phyloP scores from a whole-genome alignment of 2,113 vertebrate species.

The Thamnophis sirtalis region DNA sequence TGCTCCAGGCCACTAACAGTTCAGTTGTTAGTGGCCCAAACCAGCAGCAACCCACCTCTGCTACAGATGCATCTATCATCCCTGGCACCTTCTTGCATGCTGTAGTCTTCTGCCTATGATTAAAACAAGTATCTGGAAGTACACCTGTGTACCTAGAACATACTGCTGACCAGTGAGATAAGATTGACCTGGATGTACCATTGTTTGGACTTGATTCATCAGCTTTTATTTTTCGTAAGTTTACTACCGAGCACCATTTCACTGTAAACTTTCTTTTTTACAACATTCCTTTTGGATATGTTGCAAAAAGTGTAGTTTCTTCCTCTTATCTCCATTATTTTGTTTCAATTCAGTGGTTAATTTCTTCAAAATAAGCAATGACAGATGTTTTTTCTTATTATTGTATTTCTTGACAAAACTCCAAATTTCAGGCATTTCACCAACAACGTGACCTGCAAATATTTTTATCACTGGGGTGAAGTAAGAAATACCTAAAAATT shows the following conservation, averaged over 20 bases:
- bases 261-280: neutral
- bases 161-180: neutral
- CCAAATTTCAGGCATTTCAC: slow-evolving; percentile 27
- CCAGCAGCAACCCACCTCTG: neutral
- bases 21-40: too few relatives aligned
- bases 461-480: slow-evolving; percentile 45
- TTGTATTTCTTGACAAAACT: neutral
- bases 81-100: neutral
- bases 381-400: neutral
- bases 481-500: slow-evolving; percentile 48
- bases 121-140: neutral
- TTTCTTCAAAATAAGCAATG: slow-evolving; percentile 7
- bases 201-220: neutral
- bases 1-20: too few relatives aligned
- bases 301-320: neutral
- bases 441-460: slow-evolving; percentile 1
- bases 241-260: neutral
- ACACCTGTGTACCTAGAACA: too few relatives aligned
- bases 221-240: neutral
- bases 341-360: neutral
- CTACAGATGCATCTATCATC: neutral
- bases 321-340: neutral
- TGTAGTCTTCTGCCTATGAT: neutral
- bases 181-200: neutral
- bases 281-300: neutral